Evolutionary conservation across 2,113 vertebrate species (phyloP).

Genomic region (Empidonax traillii): DNA sequence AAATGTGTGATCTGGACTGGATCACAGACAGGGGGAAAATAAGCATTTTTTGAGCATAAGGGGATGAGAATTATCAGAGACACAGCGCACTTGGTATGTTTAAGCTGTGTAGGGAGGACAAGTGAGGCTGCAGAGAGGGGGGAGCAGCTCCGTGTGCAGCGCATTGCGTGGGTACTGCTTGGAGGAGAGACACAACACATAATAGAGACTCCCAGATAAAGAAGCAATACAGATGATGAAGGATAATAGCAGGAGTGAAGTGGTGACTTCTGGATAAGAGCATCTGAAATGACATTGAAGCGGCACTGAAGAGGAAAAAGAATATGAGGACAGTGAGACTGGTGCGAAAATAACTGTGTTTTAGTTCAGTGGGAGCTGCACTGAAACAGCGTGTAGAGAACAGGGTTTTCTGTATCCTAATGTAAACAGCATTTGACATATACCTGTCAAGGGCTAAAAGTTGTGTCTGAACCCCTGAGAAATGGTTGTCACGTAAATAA

Average conservation of each 20-base stretch:
- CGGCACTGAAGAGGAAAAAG: neutral
- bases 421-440: constrained; percentile 27
- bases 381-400: neutral
- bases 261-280: neutral
- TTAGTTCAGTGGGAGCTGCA: neutral
- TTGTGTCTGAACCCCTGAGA: constrained; percentile 30
- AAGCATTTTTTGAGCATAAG: neutral
- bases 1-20: constrained; percentile 18
- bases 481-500: constrained; percentile 47
- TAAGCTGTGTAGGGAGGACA: neutral
- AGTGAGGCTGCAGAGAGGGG: neutral
- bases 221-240: neutral
- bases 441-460: constrained; percentile 19
- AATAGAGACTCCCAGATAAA: neutral
- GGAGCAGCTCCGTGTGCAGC: neutral
- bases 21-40: neutral
- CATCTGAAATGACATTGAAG: neutral
- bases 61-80: neutral
- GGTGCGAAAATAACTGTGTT: neutral
- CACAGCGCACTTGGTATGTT: neutral
- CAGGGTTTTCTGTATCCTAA: neutral
- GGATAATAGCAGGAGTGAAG: neutral
- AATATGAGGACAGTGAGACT: neutral
- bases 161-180: neutral
- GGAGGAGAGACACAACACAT: neutral